Percentiles rank a stretch among this genome's conserved stretches.
These are phyloP conservation scores for Danionella dracula DNA, from an alignment of 2,797 vertebrate species.

Conservation along the genomic window DNA sequence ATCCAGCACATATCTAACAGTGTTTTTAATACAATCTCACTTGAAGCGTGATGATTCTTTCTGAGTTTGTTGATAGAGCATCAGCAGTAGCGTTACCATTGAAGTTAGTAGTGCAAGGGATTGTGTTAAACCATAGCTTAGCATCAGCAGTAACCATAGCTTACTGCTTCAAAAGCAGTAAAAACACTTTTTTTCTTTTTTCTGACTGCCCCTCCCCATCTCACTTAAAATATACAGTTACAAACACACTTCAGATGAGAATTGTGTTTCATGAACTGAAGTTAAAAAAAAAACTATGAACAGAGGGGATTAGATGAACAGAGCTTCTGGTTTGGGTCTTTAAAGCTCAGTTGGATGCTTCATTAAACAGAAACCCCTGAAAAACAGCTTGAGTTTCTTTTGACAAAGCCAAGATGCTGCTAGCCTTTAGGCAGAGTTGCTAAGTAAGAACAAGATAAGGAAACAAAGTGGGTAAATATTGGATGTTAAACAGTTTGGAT, in stretches of 20 bases:
- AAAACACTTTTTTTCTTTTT: no score
- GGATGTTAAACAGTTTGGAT: background rate
- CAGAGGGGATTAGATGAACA: background rate
- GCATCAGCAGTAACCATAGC: no score
- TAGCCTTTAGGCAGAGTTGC: background rate
- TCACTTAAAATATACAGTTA: no score
- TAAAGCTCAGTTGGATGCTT: constrained; percentile 9
- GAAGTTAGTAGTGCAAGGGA: no score
- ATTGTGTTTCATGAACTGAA: background rate
- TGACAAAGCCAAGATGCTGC: background rate
- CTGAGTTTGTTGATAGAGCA: no score
- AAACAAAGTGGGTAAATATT: background rate
- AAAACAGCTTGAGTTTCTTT: background rate
- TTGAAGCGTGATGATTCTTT: no score
- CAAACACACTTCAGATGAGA: background rate
- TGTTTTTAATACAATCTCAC: no score
- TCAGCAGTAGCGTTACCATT: no score
- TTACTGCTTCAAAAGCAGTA: no score
- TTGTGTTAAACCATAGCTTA: no score
- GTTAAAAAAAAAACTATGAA: background rate
- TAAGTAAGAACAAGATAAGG: background rate
- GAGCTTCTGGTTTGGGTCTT: background rate
- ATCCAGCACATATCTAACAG: no score
- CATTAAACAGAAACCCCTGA: background rate
- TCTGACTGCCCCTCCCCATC: no score